phyloP scores from a whole-genome alignment of 2,888 invertebrate genomes.

The Cheiracanthium punctorium region DNA sequence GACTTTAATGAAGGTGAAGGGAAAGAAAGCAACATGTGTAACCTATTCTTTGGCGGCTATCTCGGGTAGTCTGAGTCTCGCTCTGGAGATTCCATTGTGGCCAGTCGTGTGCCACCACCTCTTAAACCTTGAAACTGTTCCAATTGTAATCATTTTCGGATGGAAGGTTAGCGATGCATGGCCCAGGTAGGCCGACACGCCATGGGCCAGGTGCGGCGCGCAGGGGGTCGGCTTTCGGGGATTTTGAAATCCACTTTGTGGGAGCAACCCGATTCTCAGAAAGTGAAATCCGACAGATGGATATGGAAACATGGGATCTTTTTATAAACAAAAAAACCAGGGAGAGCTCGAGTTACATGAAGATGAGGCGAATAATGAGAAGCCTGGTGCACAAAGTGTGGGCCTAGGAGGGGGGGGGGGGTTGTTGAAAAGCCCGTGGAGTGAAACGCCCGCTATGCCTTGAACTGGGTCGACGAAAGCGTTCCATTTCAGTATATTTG shows the following conservation, averaged over 20 bases:
- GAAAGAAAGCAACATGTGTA: constrained; percentile 12
- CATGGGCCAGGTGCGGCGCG: constrained; percentile 34
- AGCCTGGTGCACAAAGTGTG: constrained; percentile 4
- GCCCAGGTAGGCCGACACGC: constrained; percentile 25
- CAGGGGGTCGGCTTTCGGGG: constrained; percentile 36
- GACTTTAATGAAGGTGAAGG: constrained; percentile 28
- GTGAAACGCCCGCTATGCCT: neutral
- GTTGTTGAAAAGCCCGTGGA: neutral
- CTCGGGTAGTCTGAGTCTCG: constrained; percentile 24
- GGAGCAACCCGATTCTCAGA: constrained; percentile 67
- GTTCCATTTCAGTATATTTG: too few relatives aligned
- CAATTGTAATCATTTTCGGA: constrained; percentile 54
- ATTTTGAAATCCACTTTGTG: constrained; percentile 20
- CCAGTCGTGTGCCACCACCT: constrained; percentile 61
- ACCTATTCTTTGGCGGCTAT: constrained; percentile 1
- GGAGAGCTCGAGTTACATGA: constrained; percentile 43
- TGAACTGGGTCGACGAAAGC: neutral
- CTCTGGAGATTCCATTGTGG: constrained; percentile 53
- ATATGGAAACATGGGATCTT: constrained; percentile 22
- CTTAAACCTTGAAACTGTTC: constrained; percentile 66
- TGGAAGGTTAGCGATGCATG: constrained; percentile 63
- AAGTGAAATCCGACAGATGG: constrained; percentile 69
- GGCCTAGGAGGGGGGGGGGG: too few relatives aligned
- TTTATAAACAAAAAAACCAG: constrained; percentile 23
- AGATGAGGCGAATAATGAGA: neutral